Percentiles rank a stretch among this genome's conserved stretches.
Evolutionary conservation across 2,888 invertebrate species (phyloP).

Genomic region (Balanococcus diminutus): DNA sequence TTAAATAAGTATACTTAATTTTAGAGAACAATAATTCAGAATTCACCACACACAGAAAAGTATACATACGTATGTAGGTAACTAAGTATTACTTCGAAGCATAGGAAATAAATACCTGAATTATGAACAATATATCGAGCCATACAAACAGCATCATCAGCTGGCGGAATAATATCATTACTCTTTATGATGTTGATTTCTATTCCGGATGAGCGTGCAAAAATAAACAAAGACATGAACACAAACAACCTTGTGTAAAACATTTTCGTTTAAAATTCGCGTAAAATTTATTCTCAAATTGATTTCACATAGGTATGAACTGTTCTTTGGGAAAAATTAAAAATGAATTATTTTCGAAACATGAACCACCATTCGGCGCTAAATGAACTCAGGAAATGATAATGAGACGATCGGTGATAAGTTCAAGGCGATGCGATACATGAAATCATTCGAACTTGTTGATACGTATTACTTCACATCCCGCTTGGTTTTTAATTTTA

Average conservation of each 20-base stretch:
- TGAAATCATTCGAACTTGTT: background rate
- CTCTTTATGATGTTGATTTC: background rate
- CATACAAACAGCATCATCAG: conserved; percentile 69
- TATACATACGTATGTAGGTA: background rate
- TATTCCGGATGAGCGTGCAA: background rate
- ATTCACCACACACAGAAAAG: no score
- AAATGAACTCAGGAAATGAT: background rate
- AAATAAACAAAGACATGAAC: background rate
- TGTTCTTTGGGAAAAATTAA: background rate
- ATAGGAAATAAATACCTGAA: conserved; percentile 69
- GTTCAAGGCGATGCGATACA: conserved; percentile 6
- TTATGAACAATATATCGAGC: conserved; percentile 76
- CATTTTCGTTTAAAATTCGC: background rate
- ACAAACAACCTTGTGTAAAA: background rate
- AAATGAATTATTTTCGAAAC: background rate
- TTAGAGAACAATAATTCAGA: no score
- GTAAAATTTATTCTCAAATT: background rate
- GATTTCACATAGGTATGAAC: background rate
- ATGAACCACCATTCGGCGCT: background rate
- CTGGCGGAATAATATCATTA: conserved; percentile 64
- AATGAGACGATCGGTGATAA: background rate
- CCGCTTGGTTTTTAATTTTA: background rate
- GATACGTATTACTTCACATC: background rate
- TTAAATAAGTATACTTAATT: no score
- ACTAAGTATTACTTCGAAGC: background rate